Evolutionary conservation across 2,888 invertebrate genomes (phyloP), one percentile per base, ranked within the genome.

Genomic region (Tillus elongatus): DNA sequence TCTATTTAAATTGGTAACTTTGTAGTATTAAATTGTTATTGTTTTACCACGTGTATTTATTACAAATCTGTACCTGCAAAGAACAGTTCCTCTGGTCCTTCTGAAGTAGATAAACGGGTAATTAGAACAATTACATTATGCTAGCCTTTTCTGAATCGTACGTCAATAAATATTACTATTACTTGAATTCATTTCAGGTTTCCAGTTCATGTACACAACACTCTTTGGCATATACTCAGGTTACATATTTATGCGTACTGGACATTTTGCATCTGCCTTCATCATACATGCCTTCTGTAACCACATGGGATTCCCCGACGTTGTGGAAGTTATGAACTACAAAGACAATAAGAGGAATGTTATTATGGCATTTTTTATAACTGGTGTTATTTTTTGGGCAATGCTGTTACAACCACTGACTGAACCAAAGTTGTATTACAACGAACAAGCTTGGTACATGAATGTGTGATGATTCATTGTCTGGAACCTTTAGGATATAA

Each of bases 171-270:
- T n/a, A n/a, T n/a, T n/a, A n/a, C n/a, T n/a, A n/a, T n/a, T n/a
- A n/a, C n/a, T n/a, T n/a, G n/a, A n/a, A n/a, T n/a, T n/a, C n/a
- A n/a, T 60, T 61, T 15, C 53, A 84, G 85, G 75, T 63, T 90
- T 93, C 61, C 95, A 96, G 63, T 85, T 92, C 59, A 70, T 74
- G 1, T 95, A 91, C 58, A 95, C 96, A 2, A 89, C 88, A 35
- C 63, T 95, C 33, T 96, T 96, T 69, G 96, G 95, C 40, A 83
- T 84, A 32, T 96, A 96, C 64, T 92, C 93, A 3, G 86, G 93
- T n/a, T 92, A 81, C 61, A 66, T 95, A 32, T 91, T 93, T 66
- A 72, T 85, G 6, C 78, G 85, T 60, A 95, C 93, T 51, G 91
- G 92, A 24, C 92, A 95, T 63, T 78, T 95, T 51, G 70, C 82